Evolutionary conservation across 2,888 invertebrate species (phyloP).

Genomic region (Zaprionus lineosus): DNA sequence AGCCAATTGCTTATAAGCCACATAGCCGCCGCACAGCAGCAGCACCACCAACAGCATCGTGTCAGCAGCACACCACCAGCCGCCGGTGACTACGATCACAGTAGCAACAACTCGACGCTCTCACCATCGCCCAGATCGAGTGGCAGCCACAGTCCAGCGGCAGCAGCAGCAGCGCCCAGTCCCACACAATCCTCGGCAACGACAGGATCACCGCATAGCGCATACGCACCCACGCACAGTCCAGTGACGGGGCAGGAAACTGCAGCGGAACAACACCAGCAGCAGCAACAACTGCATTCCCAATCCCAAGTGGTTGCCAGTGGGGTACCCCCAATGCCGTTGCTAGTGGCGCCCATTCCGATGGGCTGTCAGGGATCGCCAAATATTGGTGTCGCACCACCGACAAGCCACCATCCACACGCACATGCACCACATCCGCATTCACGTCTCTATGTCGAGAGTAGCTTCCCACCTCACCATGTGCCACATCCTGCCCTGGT

Average conservation of each 20-base stretch:
- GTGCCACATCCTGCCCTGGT: conserved; percentile 64
- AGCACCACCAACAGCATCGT: conserved; percentile 54
- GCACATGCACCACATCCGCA: conserved; percentile 33
- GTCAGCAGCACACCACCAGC: conserved; percentile 55
- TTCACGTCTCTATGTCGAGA: conserved; percentile 55
- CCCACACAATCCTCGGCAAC: conserved; percentile 70
- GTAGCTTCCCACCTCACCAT: conserved; percentile 57
- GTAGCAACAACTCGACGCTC: conserved; percentile 74
- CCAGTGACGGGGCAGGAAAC: conserved; percentile 47
- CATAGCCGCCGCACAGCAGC: conserved; percentile 75
- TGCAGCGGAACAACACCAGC: conserved; percentile 27
- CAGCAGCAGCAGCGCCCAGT: conserved; percentile 65
- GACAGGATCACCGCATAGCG: conserved; percentile 78
- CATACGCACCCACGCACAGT: conserved; percentile 69
- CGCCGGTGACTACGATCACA: conserved; percentile 77
- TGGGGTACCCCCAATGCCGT: conserved; percentile 45
- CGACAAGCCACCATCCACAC: conserved; percentile 36
- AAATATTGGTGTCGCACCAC: conserved; percentile 28
- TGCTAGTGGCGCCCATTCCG: conserved; percentile 68
- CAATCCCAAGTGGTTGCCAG: conserved; percentile 22
- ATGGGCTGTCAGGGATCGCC: conserved; percentile 41
- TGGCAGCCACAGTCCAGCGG: conserved; percentile 52
- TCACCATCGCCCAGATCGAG: conserved; percentile 67
- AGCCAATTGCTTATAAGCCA: conserved; percentile 80
- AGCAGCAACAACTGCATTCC: conserved; percentile 31